Base-by-base conservation (phyloP, 2,888 invertebrate genomes). In the Platycheirus rosarum region DNA sequence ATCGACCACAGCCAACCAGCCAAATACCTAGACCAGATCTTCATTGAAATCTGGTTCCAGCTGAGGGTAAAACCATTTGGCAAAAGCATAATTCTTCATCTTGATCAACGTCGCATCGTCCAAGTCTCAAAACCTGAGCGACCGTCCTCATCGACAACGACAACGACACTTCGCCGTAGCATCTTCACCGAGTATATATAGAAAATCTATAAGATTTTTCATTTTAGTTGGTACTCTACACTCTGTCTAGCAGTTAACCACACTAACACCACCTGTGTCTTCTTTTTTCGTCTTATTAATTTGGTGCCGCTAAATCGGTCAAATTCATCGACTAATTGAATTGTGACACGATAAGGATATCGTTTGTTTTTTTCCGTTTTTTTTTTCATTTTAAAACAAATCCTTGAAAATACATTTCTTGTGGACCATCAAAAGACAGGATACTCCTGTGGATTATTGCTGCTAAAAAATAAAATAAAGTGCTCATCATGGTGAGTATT, bases 221-320 rank as follows among this genome's bases (percentile, higher is more conserved):
- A 87, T 88, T 87, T 89, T 89, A 89, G 89, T 89, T 89, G 89
- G 89, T 89, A 89, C 87, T 89, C 89, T 89, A 88, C 88, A 88
- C 88, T 89, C 89, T 88, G 88, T 87, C 88, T 87, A 89, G 88
- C 89, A 89, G 89, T 88, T 86, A 87, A 87, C 87, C 89, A 88
- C 87, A 57, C 55, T 57, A 40, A n/a, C 87, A 85, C 84, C 71
- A 82, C 63, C 71, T 77, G 77, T 84, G 73, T 70, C 55, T 73
- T 53, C 37, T 57, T 55, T 20, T 40, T 55, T 57, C 57, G 57
- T 23, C 40, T 62, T 77, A 77, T 80, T 74, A 55, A 42, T 35
- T 74, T 51, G 68, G 65, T 63, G 71, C 68, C 60, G 66, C 76
- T 84, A 86, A 86, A 88, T 89, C 89, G 88, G 88, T 88, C 89